These are phyloP conservation scores for Poeciliopsis infans DNA, from an alignment of 2,797 vertebrate genomes.

Conservation along the genomic window DNA sequence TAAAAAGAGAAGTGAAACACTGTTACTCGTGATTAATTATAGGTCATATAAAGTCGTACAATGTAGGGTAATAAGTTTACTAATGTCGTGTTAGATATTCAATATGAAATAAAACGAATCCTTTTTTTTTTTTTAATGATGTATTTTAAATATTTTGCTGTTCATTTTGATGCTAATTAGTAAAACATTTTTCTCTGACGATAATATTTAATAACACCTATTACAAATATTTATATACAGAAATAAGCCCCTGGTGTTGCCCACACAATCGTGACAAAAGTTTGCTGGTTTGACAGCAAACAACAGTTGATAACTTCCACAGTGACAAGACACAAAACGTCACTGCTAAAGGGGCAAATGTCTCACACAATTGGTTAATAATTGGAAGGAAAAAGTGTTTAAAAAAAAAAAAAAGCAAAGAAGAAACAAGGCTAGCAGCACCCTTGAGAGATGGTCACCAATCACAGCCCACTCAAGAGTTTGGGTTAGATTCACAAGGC, in stretches of 20 bases:
- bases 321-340: not conserved
- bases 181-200: not conserved
- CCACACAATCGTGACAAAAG: not conserved
- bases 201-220: not conserved
- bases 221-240: not conserved
- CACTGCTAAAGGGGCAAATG: not conserved
- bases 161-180: not conserved
- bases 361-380: not conserved
- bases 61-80: not conserved
- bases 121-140: not conserved
- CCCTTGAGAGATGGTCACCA: not conserved
- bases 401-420: not conserved
- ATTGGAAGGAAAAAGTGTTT: not conserved
- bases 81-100: not conserved
- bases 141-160: not conserved
- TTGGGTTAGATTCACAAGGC: not conserved
- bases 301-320: not conserved
- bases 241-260: not conserved
- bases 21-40: not conserved
- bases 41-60: not conserved
- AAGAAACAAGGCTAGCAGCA: not conserved
- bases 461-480: not conserved
- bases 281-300: not conserved
- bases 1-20: not conserved
- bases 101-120: not conserved